Conservation (phyloP, 1,140 invertebrate species). For the Drosophila trapezifrons region DNA sequence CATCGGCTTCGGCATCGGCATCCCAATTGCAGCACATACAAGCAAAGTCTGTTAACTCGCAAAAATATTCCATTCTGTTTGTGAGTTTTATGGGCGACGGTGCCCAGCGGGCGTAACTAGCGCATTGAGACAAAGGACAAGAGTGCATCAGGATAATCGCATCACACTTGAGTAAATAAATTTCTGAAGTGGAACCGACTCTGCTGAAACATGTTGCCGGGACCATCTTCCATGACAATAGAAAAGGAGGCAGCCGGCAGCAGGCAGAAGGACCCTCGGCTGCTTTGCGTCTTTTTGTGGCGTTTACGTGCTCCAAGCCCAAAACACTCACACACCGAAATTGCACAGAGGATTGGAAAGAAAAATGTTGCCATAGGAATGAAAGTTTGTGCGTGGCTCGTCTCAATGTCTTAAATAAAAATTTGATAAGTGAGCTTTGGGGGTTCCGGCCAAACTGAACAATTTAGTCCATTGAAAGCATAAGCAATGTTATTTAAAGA, state of each 20-base stretch:
- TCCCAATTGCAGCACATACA: conserved; percentile 34
- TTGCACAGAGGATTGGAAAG: neutral
- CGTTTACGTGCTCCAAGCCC: conserved; percentile 18
- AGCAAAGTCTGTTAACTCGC: conserved; percentile 1
- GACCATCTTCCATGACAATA: conserved; percentile 31
- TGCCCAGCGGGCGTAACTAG: conserved; percentile 49
- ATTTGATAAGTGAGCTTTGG: neutral
- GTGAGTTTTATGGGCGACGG: conserved; percentile 18
- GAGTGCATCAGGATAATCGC: conserved; percentile 78
- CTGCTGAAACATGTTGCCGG: conserved; percentile 52
- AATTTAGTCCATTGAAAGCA: too few species aligned
- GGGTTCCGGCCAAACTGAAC: neutral
- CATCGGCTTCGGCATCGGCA: conserved; percentile 1
- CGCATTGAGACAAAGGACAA: conserved; percentile 67
- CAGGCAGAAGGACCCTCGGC: conserved; percentile 1
- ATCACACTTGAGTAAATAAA: conserved; percentile 82
- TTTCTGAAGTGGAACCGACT: conserved; percentile 74
- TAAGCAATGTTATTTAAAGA: neutral
- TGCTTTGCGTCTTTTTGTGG: conserved; percentile 23
- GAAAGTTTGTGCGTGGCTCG: neutral
- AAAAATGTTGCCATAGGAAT: conserved; percentile 10
- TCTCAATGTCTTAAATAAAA: neutral
- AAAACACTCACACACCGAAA: neutral
- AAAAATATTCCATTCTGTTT: conserved; percentile 34
- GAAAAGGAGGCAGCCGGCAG: conserved; percentile 1